Evolutionary conservation across 2,888 invertebrate genomes (phyloP), one percentile per base, ranked within the genome.

Genomic region (Horisme vitalbata): DNA sequence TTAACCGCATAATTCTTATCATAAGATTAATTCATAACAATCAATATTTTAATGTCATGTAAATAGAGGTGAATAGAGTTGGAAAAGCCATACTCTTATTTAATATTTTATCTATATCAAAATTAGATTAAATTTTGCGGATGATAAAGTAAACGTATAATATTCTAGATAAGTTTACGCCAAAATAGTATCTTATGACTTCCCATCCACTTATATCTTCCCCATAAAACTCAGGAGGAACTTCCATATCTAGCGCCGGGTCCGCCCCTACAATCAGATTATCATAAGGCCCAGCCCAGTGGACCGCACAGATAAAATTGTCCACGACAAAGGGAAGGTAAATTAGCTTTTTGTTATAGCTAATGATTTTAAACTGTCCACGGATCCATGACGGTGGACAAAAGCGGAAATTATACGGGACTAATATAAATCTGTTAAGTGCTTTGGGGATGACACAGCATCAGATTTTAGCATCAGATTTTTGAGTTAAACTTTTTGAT

Each of bases 271-370:
- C 71, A 75, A 80, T 78, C 71, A 75, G 77, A 80, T 84, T 80
- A 83, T 80, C 75, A 78, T 72, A 76, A 77, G 73, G 69, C 71
- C 67, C 75, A 68, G 75, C 58, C 71, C 79, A 82, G 58, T 68
- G 78, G 77, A 79, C 78, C 82, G 81, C 53, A 77, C 71, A 83
- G 86, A 86, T 86, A 86, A 84, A 75, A 79, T 83, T 80, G 79
- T 71, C 71, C 63, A 67, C 61, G 68, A 80, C 83, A 84, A 83
- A 83, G 83, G 78, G 72, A 65, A 44, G 45, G 50, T 54, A 64
- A 65, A 61, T 68, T 68, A 61, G 67, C 65, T 71, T 70, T 64
- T 57, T 59, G 61, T 66, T 62, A 66, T 67, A 61, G 65, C 63
- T 75, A 75, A 78, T 77, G 75, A 75, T 78, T 79, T 78, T 72